These are phyloP conservation scores for Lycopodina hypogea DNA, from an alignment of 37 sponge, comb jelly and placozoan species.

Conservation along the genomic window DNA sequence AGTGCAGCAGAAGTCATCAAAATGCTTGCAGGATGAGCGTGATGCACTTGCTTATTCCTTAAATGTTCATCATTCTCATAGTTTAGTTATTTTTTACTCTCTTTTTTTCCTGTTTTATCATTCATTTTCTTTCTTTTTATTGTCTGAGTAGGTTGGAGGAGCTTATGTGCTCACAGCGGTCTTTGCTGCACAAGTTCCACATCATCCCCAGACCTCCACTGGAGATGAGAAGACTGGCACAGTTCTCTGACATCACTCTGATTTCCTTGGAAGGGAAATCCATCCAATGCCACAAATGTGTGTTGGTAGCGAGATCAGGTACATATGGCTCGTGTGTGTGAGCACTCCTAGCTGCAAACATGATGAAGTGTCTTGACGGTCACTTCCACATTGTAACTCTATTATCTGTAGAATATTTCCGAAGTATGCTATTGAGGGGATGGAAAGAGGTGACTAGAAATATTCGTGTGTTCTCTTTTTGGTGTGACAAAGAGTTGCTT, in stretches of 20 bases:
- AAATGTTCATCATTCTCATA: too few species aligned
- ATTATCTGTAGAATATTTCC: slow-evolving; percentile 65
- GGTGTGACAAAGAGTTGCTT: neutral
- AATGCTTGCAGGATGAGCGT: too few species aligned
- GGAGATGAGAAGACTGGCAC: neutral
- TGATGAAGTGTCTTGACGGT: neutral
- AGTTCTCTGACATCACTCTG: slow-evolving; percentile 41
- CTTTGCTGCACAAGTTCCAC: neutral
- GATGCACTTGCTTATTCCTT: too few species aligned
- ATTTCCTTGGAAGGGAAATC: slow-evolving; percentile 27
- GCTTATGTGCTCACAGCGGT: neutral
- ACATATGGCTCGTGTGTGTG: slow-evolving; percentile 5
- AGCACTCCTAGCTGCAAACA: slow-evolving; percentile 6
- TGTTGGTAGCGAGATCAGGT: slow-evolving; percentile 82
- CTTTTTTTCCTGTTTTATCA: too few species aligned
- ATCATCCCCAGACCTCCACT: slow-evolving; percentile 4
- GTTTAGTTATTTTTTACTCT: too few species aligned
- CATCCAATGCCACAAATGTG: slow-evolving; percentile 70
- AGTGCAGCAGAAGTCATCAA: too few species aligned
- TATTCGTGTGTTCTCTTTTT: neutral
- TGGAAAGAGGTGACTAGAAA: slow-evolving; percentile 69
- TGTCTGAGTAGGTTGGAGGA: slow-evolving; percentile 35
- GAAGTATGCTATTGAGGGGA: slow-evolving; percentile 81
- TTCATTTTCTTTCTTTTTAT: too few species aligned
- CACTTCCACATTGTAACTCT: neutral